phyloP scores from a whole-genome alignment of 2,113 vertebrate genomes.

The Perca schrenkii region DNA sequence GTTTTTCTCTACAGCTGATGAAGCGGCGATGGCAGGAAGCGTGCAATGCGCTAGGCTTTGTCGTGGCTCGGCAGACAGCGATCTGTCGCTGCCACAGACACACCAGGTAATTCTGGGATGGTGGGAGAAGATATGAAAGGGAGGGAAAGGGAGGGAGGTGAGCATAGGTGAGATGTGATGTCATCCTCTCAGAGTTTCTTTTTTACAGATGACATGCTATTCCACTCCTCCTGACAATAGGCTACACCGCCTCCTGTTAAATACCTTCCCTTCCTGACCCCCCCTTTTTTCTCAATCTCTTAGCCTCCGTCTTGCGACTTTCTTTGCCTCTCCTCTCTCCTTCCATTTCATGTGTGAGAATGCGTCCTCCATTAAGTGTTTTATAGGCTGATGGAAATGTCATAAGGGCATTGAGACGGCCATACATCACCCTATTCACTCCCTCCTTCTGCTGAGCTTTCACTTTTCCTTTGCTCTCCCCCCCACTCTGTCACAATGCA shows the following conservation, averaged over 20 bases:
- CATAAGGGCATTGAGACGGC: slow-evolving; percentile 64
- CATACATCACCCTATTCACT: slow-evolving; percentile 74
- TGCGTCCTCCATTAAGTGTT: slow-evolving; percentile 71
- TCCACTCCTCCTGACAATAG: slow-evolving; percentile 50
- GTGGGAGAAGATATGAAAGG: not conserved
- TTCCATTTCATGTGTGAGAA: slow-evolving; percentile 64
- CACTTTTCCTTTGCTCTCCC: slow-evolving; percentile 48
- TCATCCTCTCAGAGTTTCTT: slow-evolving; percentile 36
- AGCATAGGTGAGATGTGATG: slow-evolving; percentile 26
- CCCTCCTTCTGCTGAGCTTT: slow-evolving; percentile 69
- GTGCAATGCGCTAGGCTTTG: slow-evolving; percentile 44
- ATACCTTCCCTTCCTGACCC: slow-evolving; percentile 23
- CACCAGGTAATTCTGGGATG: slow-evolving; percentile 12
- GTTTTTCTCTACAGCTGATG: slow-evolving; percentile 53
- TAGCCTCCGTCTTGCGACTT: slow-evolving; percentile 38
- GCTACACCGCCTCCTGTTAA: slow-evolving; percentile 14
- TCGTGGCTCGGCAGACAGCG: slow-evolving; percentile 14
- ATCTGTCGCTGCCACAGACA: slow-evolving; percentile 12
- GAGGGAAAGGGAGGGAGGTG: not conserved
- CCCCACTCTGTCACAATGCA: slow-evolving; percentile 43
- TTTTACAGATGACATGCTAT: slow-evolving; percentile 48
- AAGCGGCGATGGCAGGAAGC: slow-evolving; percentile 20
- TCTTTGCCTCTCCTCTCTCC: slow-evolving; percentile 46
- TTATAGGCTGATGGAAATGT: slow-evolving; percentile 75
- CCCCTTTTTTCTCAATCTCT: slow-evolving; percentile 22